These are phyloP conservation scores for Mustela nigripes DNA, from an alignment of 2,113 vertebrate genomes.

Conservation along the genomic window DNA sequence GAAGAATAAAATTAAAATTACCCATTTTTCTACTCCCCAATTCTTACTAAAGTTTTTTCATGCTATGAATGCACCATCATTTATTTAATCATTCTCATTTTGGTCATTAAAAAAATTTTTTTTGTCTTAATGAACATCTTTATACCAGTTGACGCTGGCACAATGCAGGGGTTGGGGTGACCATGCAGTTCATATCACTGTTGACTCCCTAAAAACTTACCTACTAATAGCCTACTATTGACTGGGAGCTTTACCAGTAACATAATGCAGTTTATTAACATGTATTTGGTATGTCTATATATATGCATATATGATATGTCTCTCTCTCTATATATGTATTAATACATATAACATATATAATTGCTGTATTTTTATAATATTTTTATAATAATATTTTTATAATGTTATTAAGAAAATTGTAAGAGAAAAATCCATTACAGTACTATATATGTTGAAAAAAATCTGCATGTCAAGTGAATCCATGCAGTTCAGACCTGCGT, in stretches of 20 bases:
- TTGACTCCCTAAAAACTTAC: background rate
- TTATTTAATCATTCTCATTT: conserved; percentile 23
- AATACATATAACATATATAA: too few relatives aligned
- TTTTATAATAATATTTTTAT: too few relatives aligned
- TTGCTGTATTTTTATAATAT: background rate
- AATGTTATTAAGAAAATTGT: background rate
- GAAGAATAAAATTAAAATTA: conserved; percentile 52
- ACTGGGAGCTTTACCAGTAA: background rate
- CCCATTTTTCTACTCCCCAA: background rate
- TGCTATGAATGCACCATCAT: background rate
- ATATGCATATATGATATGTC: too few relatives aligned
- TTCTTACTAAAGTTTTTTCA: conserved; percentile 36
- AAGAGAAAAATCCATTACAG: background rate
- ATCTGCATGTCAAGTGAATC: background rate
- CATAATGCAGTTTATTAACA: background rate
- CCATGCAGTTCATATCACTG: background rate
- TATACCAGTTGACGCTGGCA: background rate
- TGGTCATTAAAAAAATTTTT: background rate
- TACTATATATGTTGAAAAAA: background rate
- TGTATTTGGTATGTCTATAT: background rate
- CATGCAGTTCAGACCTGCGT: background rate
- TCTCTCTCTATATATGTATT: too few relatives aligned
- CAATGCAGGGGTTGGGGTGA: too few relatives aligned
- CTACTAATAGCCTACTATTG: background rate
- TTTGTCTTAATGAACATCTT: background rate